Evolutionary conservation across 2,888 invertebrate species (phyloP), one percentile per base, ranked within the genome.

Genomic region (Tetanocera ferruginea): DNA sequence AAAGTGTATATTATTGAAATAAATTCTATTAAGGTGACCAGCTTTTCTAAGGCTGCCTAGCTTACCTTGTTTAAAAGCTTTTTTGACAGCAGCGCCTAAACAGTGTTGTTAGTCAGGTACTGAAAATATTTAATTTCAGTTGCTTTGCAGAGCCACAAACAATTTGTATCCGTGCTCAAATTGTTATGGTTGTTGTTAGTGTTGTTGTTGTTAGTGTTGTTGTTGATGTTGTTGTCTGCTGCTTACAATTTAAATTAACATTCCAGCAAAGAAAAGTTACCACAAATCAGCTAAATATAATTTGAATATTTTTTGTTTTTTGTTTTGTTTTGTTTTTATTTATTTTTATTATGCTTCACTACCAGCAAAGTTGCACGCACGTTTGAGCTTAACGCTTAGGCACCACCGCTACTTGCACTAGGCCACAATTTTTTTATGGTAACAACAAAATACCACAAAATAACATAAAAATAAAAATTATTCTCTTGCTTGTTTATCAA

Each of bases 81-180:
- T 43, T 43, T 43, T 11, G 43, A 14, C 11, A 11, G 6, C 43
- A 11, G 43, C 1, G 43, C 14, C 43, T 43, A 43, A 11, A 6
- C 8, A 1, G 6, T 37, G 5, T 37, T 37, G 37, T n/a, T n/a
- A n/a, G 37, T 37, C 6, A 8, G 37, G 37, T 1, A 37, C 8
- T 43, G 6, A 43, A 43, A 43, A 14, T 43, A 11, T 43, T 11
- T 43, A 43, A 11, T 43, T 43, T 6, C 43, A 43, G 43, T 1
- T 17, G 28, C 9, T 28, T 23, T 1, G 28, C 25, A 11, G 14
- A 28, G 31, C 64, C 11, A 51, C 69, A 69, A 69, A 49, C 69
- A 69, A 69, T 69, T 69, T 69, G 69, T 69, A 69, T 69, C 69
- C 69, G 69, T 51, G 69, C 28, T 69, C 69, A 69, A 69, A 69